These are phyloP conservation scores for Heliothis subflexa DNA, from an alignment of 1,140 invertebrate species.

Conservation along the genomic window DNA sequence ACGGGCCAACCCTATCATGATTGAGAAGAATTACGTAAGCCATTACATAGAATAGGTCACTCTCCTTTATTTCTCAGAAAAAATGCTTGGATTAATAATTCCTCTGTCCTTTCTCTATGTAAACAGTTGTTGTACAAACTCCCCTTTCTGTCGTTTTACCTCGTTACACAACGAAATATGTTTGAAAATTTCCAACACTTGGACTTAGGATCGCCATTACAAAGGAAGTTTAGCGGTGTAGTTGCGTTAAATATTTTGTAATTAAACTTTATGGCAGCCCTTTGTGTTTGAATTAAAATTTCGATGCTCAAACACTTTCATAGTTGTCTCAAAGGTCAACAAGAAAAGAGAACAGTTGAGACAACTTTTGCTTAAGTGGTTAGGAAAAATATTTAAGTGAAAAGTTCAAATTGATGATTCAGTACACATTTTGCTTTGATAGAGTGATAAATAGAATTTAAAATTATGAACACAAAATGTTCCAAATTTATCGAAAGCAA, in stretches of 20 bases:
- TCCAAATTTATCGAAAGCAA: neutral
- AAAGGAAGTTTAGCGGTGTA: slow-evolving; percentile 36
- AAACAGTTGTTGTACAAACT: slow-evolving; percentile 39
- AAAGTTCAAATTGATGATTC: neutral
- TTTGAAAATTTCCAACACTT: slow-evolving; percentile 44
- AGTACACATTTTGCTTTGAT: neutral
- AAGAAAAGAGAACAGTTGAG: neutral
- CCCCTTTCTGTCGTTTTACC: slow-evolving; percentile 37
- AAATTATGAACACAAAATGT: neutral
- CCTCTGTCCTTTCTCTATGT: slow-evolving; percentile 46
- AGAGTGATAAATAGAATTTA: neutral
- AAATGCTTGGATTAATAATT: slow-evolving; percentile 69
- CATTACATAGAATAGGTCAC: slow-evolving; percentile 65
- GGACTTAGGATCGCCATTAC: slow-evolving; percentile 41
- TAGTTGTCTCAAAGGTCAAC: slow-evolving; percentile 31
- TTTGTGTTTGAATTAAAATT: slow-evolving; percentile 36
- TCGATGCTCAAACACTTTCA: slow-evolving; percentile 33
- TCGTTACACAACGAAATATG: slow-evolving; percentile 45
- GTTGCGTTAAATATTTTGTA: slow-evolving; percentile 45
- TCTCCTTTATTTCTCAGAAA: slow-evolving; percentile 57
- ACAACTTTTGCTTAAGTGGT: neutral
- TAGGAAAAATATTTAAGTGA: neutral
- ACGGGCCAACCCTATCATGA: slow-evolving; percentile 73
- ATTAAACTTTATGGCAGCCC: slow-evolving; percentile 36
- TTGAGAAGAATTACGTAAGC: slow-evolving; percentile 71